Percentiles rank a stretch among this genome's conserved stretches.
Evolutionary conservation across 2,113 vertebrate genomes (phyloP).

Genomic region (Australoheros scitulus): DNA sequence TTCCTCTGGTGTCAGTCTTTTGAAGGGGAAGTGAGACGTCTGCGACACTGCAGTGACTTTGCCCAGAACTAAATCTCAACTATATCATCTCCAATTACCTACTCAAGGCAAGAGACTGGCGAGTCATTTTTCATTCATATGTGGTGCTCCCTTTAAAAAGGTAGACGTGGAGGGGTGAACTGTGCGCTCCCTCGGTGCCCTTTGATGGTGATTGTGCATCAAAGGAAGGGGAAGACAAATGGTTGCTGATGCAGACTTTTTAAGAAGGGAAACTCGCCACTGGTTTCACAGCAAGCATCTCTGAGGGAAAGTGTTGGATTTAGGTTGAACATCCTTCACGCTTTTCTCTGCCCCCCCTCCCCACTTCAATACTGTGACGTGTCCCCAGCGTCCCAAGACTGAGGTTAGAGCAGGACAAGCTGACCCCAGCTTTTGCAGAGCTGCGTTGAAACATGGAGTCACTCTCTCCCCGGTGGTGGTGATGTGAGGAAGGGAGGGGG

Average conservation of each 20-base stretch:
- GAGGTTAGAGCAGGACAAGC: slow-evolving; percentile 39
- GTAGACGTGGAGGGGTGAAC: slow-evolving; percentile 24
- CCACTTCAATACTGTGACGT: background rate
- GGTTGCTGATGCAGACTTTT: slow-evolving; percentile 50
- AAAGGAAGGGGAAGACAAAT: slow-evolving; percentile 39
- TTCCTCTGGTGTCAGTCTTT: slow-evolving; percentile 45
- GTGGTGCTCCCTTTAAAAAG: slow-evolving; percentile 35
- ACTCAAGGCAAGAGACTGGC: slow-evolving; percentile 54
- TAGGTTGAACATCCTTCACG: slow-evolving; percentile 51
- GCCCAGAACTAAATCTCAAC: slow-evolving; percentile 42
- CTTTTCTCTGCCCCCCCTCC: background rate
- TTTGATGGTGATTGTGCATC: slow-evolving; percentile 62
- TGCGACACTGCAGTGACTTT: slow-evolving; percentile 54
- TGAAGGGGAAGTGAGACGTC: slow-evolving; percentile 43
- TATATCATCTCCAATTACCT: slow-evolving; percentile 64
- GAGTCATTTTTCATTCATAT: slow-evolving; percentile 50
- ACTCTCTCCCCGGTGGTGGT: slow-evolving; percentile 24
- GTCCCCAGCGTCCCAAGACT: background rate
- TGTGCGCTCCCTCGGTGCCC: slow-evolving; percentile 19
- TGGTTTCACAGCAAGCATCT: slow-evolving; percentile 28
- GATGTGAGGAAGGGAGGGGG: slow-evolving; percentile 3
- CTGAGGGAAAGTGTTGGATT: slow-evolving; percentile 34
- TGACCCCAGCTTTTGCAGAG: slow-evolving; percentile 40
- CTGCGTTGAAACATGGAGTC: slow-evolving; percentile 27
- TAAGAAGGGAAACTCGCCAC: slow-evolving; percentile 3